Evolutionary conservation across 2,797 vertebrate genomes (phyloP).

Genomic region (Liasis olivaceus): DNA sequence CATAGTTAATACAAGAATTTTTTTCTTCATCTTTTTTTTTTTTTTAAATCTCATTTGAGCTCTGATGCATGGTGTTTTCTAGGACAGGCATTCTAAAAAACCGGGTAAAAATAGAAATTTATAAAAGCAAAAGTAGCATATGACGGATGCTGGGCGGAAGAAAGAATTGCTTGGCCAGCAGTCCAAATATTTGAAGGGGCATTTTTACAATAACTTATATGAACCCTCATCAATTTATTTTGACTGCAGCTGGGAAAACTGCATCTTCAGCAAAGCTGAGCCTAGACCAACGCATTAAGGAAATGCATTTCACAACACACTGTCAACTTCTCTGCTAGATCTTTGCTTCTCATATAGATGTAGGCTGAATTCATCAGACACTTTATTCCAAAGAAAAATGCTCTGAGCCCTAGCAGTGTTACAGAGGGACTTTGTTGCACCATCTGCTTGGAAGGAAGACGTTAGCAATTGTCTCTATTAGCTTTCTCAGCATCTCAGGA

Average conservation of each 20-base stretch:
- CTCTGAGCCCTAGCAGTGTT: background rate
- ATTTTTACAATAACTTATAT: slow-evolving; percentile 61
- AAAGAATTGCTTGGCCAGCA: slow-evolving; percentile 62
- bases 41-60: slow-evolving; percentile 47
- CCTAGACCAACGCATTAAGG: slow-evolving; percentile 40
- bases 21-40: background rate
- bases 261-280: slow-evolving; percentile 49
- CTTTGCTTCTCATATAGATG: slow-evolving; percentile 18
- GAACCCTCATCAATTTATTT: slow-evolving; percentile 62
- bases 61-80: slow-evolving; percentile 41
- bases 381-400: background rate
- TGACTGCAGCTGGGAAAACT: slow-evolving; percentile 41
- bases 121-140: slow-evolving; percentile 55
- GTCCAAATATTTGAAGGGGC: slow-evolving; percentile 43
- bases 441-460: background rate
- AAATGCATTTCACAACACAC: slow-evolving; percentile 37
- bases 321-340: slow-evolving; percentile 50
- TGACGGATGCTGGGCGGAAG: slow-evolving; percentile 36
- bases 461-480: background rate
- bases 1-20: slow-evolving; percentile 36
- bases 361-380: background rate
- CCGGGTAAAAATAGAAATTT: slow-evolving; percentile 65
- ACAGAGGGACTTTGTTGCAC: background rate
- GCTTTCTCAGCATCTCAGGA: background rate
- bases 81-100: slow-evolving; percentile 55